Evolutionary conservation across 2,113 vertebrate genomes (phyloP), one percentile per base, ranked within the genome.

Genomic region (Myiagra hebetior): DNA sequence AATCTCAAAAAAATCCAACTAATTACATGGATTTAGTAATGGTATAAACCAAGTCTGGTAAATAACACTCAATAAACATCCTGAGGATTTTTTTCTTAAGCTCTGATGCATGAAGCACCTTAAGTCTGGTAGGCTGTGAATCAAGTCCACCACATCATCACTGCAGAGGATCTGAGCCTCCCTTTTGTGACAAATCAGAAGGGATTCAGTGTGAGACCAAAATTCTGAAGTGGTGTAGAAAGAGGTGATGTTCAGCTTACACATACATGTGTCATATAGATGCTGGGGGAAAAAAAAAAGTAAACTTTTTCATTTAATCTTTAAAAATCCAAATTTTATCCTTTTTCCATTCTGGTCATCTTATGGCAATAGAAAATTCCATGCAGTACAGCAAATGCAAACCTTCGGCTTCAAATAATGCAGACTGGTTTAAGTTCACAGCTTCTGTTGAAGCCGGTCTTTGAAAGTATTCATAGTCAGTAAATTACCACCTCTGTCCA

Each of bases 11-110:
- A 85, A 55, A 46, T 53, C 44, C 49, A 55, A 6, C 10, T 1
- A 42, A 75, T 64, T 67, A 68, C 28, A 47, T 47, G 9, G 35
- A 33, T 70, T 81, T 42, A 6, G 44, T 59, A 72, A 27, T 42
- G 12, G 13, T 37, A 56, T 55, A 89, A 92, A 84, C 15, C 22
- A 91, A 68, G 18, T 60, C 56, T 49, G n/a, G 24, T 68, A 85
- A 91, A 85, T 85, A 85, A 68, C 49, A 59, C 60, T 67, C 42
- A 81, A 64, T 55, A 75, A 91, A 87, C 42, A 56, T 39, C 28
- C 59, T 41, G 53, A 57, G 17, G 37, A 30, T 5, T 93, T 72
- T 72, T 77, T 73, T 52, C 44, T 31, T 39, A 33, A 67, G 37
- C 6, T 76, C 19, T 68, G 35, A 24, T 68, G 21, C 15, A 18